phyloP scores from a whole-genome alignment of 2,888 invertebrate species.

The Tetanocera ferruginea region DNA sequence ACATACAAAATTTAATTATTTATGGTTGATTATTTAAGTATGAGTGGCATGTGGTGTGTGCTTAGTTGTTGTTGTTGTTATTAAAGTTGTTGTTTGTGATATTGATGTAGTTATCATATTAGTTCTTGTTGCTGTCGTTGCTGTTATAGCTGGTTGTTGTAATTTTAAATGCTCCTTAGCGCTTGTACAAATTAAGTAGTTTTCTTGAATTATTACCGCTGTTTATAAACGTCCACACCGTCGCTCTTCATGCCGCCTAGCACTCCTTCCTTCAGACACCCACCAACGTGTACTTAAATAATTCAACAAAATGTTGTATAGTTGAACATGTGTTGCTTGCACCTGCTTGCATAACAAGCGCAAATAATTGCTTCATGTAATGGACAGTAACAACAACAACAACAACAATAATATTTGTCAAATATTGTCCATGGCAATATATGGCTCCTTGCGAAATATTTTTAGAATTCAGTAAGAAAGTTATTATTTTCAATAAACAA shows the following conservation, averaged over 20 bases:
- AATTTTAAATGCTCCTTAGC: constrained; percentile 7
- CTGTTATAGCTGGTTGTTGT: not conserved
- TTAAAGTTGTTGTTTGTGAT: not conserved
- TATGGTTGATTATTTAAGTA: not conserved
- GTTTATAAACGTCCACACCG: not conserved
- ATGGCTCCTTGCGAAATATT: too few relatives aligned
- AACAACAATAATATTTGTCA: too few relatives aligned
- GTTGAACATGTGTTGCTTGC: too few relatives aligned
- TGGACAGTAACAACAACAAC: too few relatives aligned
- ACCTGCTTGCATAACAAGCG: too few relatives aligned
- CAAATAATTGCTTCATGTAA: too few relatives aligned
- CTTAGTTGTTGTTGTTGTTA: not conserved
- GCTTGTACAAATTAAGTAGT: constrained; percentile 10
- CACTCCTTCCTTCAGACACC: not conserved
- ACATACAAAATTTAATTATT: not conserved
- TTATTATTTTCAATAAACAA: too few relatives aligned
- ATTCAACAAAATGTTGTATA: too few relatives aligned
- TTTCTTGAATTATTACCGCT: not conserved
- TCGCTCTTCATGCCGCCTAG: not conserved
- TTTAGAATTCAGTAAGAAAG: too few relatives aligned
- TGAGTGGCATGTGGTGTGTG: not conserved
- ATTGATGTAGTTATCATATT: not conserved
- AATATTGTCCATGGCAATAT: too few relatives aligned
- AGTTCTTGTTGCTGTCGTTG: not conserved
- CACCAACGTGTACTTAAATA: too few relatives aligned